Percentiles rank a stretch among this genome's conserved stretches.
Conservation (phyloP, 2,797 vertebrate species). For the Chelon labrosus region DNA sequence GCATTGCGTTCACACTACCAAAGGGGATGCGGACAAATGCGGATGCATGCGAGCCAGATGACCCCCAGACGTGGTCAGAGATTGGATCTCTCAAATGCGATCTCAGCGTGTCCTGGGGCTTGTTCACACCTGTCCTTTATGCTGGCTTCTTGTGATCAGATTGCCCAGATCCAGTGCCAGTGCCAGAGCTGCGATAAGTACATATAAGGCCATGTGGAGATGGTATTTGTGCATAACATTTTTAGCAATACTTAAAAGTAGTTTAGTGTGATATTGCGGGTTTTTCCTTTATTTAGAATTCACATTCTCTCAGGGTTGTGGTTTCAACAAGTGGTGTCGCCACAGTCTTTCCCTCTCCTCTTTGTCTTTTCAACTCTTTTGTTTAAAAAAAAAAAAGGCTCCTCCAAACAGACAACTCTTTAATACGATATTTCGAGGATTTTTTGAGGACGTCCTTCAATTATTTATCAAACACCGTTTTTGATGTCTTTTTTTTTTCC, state of each 20-base stretch:
- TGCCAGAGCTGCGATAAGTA: no score
- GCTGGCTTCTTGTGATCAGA: no score
- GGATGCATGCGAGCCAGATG: no score
- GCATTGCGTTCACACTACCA: no score
- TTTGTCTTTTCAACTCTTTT: neutral
- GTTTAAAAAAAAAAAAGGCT: neutral
- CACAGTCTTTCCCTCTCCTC: neutral
- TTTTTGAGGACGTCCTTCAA: conserved; percentile 31
- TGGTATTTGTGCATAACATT: no score
- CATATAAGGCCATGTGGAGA: no score
- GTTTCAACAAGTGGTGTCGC: conserved; percentile 16
- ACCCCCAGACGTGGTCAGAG: no score
- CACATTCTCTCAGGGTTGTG: conserved; percentile 1
- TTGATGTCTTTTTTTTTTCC: conserved; percentile 28
- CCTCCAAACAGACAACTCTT: conserved; percentile 27
- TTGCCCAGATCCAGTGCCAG: no score
- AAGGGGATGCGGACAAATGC: no score
- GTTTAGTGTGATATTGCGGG: neutral
- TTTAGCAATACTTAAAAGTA: neutral
- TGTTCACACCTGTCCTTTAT: no score
- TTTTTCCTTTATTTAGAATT: conserved; percentile 8
- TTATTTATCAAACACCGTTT: conserved; percentile 43
- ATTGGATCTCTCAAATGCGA: no score
- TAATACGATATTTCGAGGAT: conserved; percentile 28
- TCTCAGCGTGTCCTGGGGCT: no score